These are phyloP conservation scores for Coracopsis vasa DNA, from an alignment of 2,113 vertebrate genomes.

Conservation along the genomic window DNA sequence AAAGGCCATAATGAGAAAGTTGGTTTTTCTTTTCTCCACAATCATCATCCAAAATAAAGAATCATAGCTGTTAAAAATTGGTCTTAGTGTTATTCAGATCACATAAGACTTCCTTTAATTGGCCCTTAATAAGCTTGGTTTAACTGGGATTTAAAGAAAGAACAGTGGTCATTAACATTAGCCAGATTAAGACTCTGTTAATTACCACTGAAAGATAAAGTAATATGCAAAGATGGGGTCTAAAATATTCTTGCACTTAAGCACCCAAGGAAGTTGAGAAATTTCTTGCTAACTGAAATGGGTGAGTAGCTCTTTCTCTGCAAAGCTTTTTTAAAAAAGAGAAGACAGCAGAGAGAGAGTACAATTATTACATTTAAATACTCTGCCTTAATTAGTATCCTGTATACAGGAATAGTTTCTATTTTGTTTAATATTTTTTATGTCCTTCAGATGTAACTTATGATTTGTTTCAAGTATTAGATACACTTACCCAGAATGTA, in stretches of 20 bases:
- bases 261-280: constrained; percentile 55
- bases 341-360: background rate
- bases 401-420: background rate
- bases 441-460: background rate
- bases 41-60: constrained; percentile 61
- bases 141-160: constrained; percentile 84
- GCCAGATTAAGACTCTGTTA: constrained; percentile 84
- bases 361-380: background rate
- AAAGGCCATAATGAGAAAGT: constrained; percentile 35
- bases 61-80: constrained; percentile 48
- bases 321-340: background rate
- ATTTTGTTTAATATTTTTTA: background rate
- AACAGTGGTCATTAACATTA: constrained; percentile 86
- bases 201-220: constrained; percentile 86
- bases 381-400: background rate
- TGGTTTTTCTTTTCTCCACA: background rate
- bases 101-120: constrained; percentile 83
- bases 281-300: constrained; percentile 52
- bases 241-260: constrained; percentile 71
- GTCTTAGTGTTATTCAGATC: constrained; percentile 75
- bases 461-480: background rate
- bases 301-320: constrained; percentile 9
- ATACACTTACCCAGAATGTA: background rate
- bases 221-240: constrained; percentile 74
- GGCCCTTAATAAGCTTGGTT: constrained; percentile 84